Evolutionary conservation across 2,797 vertebrate genomes (phyloP), one percentile per base, ranked within the genome.

Genomic region (Varecia variegata): DNA sequence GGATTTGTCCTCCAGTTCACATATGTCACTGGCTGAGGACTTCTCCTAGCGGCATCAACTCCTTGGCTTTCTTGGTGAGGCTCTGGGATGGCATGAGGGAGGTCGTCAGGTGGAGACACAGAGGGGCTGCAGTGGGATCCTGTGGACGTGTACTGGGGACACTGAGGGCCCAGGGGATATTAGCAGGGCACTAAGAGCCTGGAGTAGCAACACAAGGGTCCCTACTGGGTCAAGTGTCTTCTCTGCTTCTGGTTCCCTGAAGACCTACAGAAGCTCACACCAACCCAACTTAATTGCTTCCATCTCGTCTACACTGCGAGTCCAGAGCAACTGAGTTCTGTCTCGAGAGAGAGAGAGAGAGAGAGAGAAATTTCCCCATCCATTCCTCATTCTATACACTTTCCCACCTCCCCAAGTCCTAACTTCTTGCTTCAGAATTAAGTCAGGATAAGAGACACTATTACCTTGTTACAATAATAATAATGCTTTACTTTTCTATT

Each of bases 401-500:
- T 90, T 2, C 38, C 21, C 0, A 56, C 14, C 6, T 92, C 4
- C 25, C 14, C 38, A 20, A 43, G 7, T 76, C 30, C 43, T 73
- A 65, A 43, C 85, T 85, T 76, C 25, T 74, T 88, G 11, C 38
- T 38, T 82, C 14, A 47, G 9, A 45, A 81, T 73, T 73, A 65
- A 40, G 30, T 60, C 20, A 88, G 2, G 54, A 21, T 21, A 9
- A 56, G 54, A 86, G 45, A 89, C 10, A 65, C 70, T 65, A 65
- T 68, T 73, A 71, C 43, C 12, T 62, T 58, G 1, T 65, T 58
- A 40, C 3, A 68, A 47, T 79, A 62, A 54, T 18, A 85, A 74
- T n/a, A 86, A 73, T 88, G 68, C 1, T 23, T 83, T 76, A n/a
- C 10, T 15, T 94, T 95, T 87, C 14, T 30, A 80, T 91, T 91